phyloP scores from a whole-genome alignment of 1,140 invertebrate species.

The Ips nitidus region DNA sequence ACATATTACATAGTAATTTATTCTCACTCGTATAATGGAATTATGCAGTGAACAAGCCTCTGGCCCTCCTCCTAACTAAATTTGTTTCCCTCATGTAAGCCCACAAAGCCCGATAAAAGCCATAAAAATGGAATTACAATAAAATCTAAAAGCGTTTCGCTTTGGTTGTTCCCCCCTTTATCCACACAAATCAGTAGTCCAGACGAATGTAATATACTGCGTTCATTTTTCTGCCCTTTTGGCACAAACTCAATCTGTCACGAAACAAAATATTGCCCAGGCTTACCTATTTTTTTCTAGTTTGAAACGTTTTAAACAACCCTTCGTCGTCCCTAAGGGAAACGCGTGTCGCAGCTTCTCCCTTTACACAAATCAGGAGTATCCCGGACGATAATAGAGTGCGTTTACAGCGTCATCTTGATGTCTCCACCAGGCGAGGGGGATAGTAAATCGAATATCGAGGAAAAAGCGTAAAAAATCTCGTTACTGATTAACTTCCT shows the following conservation, averaged over 20 bases:
- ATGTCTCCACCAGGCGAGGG: conserved; percentile 14
- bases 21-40: too few relatives aligned
- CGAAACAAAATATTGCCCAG: too few relatives aligned
- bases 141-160: conserved; percentile 35
- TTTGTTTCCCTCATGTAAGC: conserved; percentile 8
- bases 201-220: conserved; percentile 34
- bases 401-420: conserved; percentile 25
- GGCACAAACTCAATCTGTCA: too few relatives aligned
- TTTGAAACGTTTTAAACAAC: too few relatives aligned
- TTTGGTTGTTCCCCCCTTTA: conserved; percentile 27
- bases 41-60: too few relatives aligned
- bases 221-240: conserved; percentile 19
- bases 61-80: background rate
- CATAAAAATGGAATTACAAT: conserved; percentile 36
- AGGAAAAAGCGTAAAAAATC: too few relatives aligned
- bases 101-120: conserved; percentile 26
- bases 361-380: conserved; percentile 27
- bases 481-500: background rate
- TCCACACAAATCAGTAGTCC: conserved; percentile 31
- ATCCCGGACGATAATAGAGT: conserved; percentile 25
- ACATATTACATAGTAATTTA: too few relatives aligned
- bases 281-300: too few relatives aligned
- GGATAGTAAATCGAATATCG: too few relatives aligned
- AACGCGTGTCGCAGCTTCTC: conserved; percentile 22
- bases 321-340: too few relatives aligned